Conservation (phyloP, 2,113 vertebrate genomes). For the Naja naja region DNA sequence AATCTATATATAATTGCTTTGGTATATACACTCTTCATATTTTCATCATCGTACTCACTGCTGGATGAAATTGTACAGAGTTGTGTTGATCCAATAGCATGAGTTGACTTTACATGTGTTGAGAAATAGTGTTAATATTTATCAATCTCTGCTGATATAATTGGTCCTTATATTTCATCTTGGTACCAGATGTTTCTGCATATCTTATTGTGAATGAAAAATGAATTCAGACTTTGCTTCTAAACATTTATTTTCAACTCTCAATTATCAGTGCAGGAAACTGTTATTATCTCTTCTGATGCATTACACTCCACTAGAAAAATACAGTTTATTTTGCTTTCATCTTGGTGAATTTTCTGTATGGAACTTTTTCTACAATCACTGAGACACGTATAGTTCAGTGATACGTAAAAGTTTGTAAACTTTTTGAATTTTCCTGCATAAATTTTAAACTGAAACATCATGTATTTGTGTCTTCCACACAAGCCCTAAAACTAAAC, state of each 20-base stretch:
- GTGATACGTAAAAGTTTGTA: background rate
- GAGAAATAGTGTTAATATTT: background rate
- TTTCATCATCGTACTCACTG: background rate
- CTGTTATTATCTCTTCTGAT: background rate
- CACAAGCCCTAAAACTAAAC: background rate
- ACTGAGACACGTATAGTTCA: background rate
- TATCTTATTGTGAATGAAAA: background rate
- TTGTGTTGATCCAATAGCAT: background rate
- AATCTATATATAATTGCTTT: background rate
- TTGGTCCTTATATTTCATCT: background rate
- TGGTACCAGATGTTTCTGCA: background rate
- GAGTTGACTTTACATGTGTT: background rate
- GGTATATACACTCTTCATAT: background rate
- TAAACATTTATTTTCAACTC: background rate
- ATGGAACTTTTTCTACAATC: background rate
- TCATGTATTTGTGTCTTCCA: background rate
- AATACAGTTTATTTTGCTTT: background rate
- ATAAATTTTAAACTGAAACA: background rate
- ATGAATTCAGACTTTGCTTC: background rate
- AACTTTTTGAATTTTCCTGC: background rate
- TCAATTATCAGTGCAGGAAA: background rate
- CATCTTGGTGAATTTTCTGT: background rate
- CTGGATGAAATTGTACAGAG: background rate
- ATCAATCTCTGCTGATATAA: background rate
- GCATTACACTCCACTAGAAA: background rate